Base-by-base conservation (phyloP, 1,140 invertebrate species). In the Galendromus occidentalis region DNA sequence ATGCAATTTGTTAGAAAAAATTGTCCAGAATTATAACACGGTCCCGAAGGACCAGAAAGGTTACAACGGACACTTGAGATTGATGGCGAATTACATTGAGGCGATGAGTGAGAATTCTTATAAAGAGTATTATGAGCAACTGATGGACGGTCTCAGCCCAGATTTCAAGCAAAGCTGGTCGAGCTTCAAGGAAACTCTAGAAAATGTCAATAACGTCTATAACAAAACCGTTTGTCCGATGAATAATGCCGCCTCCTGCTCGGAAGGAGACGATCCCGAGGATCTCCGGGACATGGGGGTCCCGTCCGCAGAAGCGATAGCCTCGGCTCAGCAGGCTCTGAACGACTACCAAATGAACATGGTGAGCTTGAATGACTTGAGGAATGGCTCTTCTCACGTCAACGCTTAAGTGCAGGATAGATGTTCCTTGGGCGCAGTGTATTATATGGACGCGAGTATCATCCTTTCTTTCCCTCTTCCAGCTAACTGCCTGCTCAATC, bases 241-340 rank as follows among this genome's bases (percentile, higher is more conserved):
- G 51, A 59, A 59, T 33, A 59, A 25, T 6, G 33, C 51, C 12
- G 51, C 51, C 25, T 59, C 51, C 14, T 59, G 51, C 33, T 59
- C 51, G 25, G 51, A 59, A 33, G 51, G 51, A 20, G 51, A 59
- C 12, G 51, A 59, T 22, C 51, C 51, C 14, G 51, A 25, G 5
- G 51, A 59, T 17, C 51, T 59, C 14, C 12, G 51, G 9, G 51
- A 59, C 51, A 59, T 59, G 51, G 51, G 51, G 5, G 51, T 59
- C 25, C 51, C 51, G 2, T 29, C 51, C 25, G 25, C 51, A n/a
- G 51, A 59, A 17, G 51, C 51, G 14, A 59, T 59, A 25, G 33
- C 51, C 33, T 59, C 51, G 14, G 51, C 51, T 59, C 51, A 59
- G 51, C 51, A 59, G 51, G 25, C 51, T 59, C 33, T 59, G 14